Evolutionary conservation across 2,113 vertebrate species (phyloP), one percentile per base, ranked within the genome.

Genomic region (Paraplagusia blochii): DNA sequence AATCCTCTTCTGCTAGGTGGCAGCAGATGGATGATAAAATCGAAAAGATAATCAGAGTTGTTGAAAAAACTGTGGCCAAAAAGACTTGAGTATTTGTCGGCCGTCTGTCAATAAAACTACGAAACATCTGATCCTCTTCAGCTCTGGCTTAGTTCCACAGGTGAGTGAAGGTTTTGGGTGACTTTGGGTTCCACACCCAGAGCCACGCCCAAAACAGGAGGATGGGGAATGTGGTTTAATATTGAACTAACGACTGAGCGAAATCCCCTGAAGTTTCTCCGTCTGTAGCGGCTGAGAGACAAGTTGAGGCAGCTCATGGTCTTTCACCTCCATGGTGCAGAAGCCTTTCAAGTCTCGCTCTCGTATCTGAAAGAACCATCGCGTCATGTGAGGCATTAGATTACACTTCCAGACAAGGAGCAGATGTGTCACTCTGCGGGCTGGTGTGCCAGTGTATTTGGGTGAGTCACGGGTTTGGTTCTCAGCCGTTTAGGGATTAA

Each of bases 171-270:
- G 3, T 10, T 42, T 17, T 33, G 11, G 9, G 42, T 0, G 11
- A 65, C 14, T 11, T 12, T 18, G 11, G 8, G 11, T 15, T 54
- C 65, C 73, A 77, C 77, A 71, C 85, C 72, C 65, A 48, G 9
- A n/a, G 42, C 47, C 72, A 72, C 74, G 48, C 71, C 65, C 63
- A 39, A 1, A 4, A 29, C 3, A 6, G 18, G 16, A 34, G 42
- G 34, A 53, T 47, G 58, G 53, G 47, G 47, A 49, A 49, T 49
- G 16, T 9, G 15, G 3, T 43, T 13, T 7, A 29, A 29, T 29
- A 60, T 47, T 45, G 56, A 42, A 50, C 22, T 18, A 29, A 17
- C 14, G 39, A 38, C 44, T 8, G 29, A 36, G 36, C 13, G 29
- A 63, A 58, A 50, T 13, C 50, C 33, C 34, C 7, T 54, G 4